Evolutionary conservation across 2,113 vertebrate species (phyloP).

Genomic region (Crotalus tigris): DNA sequence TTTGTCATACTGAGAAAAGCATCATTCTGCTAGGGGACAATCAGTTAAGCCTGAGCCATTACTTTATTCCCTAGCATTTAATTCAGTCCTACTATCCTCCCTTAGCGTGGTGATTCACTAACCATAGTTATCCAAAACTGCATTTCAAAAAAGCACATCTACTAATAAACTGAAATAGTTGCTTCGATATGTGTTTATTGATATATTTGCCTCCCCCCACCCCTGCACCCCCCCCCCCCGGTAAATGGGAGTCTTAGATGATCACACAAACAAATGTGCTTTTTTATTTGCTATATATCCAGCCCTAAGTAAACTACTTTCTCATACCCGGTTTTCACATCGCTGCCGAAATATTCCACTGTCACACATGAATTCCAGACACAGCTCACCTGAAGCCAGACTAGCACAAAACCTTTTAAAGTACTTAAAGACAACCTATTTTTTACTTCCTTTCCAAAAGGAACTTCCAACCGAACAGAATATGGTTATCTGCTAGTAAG

Average conservation of each 20-base stretch:
- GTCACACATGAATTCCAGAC: not conserved
- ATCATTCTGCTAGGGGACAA: not conserved
- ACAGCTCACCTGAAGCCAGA: not conserved
- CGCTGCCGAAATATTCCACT: not conserved
- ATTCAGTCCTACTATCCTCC: not conserved
- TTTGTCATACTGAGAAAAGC: not conserved
- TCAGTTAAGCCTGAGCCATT: fast-evolving
- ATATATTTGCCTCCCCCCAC: not conserved
- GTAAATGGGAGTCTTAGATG: not conserved
- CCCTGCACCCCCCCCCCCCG: too few species aligned
- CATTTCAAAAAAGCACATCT: not conserved
- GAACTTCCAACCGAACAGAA: not conserved
- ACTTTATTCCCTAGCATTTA: not conserved
- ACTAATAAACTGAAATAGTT: not conserved
- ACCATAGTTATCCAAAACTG: not conserved
- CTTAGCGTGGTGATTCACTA: not conserved
- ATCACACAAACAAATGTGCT: not conserved
- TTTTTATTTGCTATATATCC: not conserved
- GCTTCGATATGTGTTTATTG: not conserved
- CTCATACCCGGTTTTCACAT: not conserved
- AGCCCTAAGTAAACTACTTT: not conserved
- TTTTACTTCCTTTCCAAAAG: not conserved
- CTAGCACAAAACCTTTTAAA: not conserved
- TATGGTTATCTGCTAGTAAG: not conserved
- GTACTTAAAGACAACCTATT: not conserved